A percentile compares a stretch with the other conserved stretches of the same genome.
These are phyloP conservation scores for Myotis daubentonii DNA, from an alignment of 2,797 vertebrate species.

Conservation along the genomic window DNA sequence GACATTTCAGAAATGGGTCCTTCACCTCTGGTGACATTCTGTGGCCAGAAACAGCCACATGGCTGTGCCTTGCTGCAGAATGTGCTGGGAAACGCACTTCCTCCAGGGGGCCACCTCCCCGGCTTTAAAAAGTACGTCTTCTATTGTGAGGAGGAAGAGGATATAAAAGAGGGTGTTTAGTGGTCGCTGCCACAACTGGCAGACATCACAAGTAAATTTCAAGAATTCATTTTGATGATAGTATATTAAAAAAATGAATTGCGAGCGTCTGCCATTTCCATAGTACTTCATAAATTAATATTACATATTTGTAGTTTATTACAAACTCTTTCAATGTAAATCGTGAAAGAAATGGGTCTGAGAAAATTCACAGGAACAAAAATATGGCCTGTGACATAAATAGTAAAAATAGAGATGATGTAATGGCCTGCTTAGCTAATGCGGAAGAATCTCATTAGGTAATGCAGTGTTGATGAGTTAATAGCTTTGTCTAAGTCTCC, in stretches of 20 bases:
- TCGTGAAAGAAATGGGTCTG: slow-evolving; percentile 57
- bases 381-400: slow-evolving; percentile 63
- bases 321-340: slow-evolving; percentile 59
- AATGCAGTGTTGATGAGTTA: slow-evolving; percentile 67
- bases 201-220: slow-evolving; percentile 9
- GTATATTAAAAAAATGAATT: slow-evolving; percentile 39
- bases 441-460: slow-evolving; percentile 71
- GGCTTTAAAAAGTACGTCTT: background rate
- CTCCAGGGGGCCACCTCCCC: background rate
- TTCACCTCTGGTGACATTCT: background rate
- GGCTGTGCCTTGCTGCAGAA: background rate
- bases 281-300: slow-evolving; percentile 43
- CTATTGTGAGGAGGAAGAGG: background rate
- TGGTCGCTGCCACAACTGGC: background rate
- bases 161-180: background rate
- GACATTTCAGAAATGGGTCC: background rate
- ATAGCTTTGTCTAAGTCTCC: slow-evolving; percentile 51
- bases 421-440: slow-evolving; percentile 71
- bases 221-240: background rate
- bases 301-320: slow-evolving; percentile 54
- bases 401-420: slow-evolving; percentile 72
- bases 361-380: slow-evolving; percentile 56
- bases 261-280: slow-evolving; percentile 47
- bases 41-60: background rate
- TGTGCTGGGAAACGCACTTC: background rate